Conservation (phyloP, 2,797 vertebrate species). For the Lycodopsis pacificus region DNA sequence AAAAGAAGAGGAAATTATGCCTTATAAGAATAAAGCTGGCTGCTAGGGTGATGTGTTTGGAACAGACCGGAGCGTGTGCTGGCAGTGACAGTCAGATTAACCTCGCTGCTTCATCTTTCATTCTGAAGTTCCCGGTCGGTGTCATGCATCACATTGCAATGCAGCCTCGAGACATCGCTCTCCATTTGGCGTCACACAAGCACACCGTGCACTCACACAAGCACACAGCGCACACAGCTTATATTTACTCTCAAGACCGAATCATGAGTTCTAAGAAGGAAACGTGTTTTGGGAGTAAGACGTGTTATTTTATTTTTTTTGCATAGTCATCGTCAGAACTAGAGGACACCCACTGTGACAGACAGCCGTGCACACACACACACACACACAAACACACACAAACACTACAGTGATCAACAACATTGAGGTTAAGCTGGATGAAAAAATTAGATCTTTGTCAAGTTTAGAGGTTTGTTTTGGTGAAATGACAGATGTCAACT, state of each 20-base stretch:
- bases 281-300: neutral
- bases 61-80: neutral
- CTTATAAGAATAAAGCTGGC: neutral
- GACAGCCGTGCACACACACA: constrained; percentile 7
- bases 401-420: constrained; percentile 19
- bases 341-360: constrained; percentile 25
- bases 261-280: neutral
- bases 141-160: neutral
- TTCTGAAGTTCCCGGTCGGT: constrained; percentile 16
- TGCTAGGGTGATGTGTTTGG: neutral
- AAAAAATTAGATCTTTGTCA: neutral
- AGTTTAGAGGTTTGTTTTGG: neutral
- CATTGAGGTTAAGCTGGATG: neutral
- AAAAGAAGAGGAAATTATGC: constrained; percentile 20
- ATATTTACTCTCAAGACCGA: constrained; percentile 3
- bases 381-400: constrained; percentile 5
- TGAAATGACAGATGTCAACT: neutral
- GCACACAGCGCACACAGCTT: neutral
- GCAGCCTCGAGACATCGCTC: neutral
- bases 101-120: neutral
- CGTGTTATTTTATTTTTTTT: constrained; percentile 37
- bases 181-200: neutral
- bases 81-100: neutral
- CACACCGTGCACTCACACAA: neutral
- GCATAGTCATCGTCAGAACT: constrained; percentile 45